phyloP scores from a whole-genome alignment of 1,140 invertebrate genomes.

The Littorina saxatilis region DNA sequence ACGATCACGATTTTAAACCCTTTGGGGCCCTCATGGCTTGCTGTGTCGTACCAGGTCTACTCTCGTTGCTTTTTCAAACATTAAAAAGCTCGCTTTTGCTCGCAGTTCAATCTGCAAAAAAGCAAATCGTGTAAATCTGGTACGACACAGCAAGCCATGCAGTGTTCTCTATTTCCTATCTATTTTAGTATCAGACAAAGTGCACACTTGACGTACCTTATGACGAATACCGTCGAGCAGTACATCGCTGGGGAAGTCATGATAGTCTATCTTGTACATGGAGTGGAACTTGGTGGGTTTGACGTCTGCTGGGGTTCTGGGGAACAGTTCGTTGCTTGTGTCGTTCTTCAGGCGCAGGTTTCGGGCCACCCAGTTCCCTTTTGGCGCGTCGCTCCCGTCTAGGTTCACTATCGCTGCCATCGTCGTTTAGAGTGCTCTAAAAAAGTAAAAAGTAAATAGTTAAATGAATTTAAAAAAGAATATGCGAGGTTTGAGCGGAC shows the following conservation, averaged over 20 bases:
- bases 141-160: too few species aligned
- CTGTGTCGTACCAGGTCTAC: too few species aligned
- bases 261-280: slow-evolving; percentile 45
- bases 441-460: too few species aligned
- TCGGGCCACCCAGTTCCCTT: slow-evolving; percentile 58
- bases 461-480: too few species aligned
- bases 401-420: not conserved
- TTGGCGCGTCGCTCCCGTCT: slow-evolving; percentile 24
- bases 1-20: too few species aligned
- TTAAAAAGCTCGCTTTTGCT: too few species aligned
- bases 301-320: slow-evolving; percentile 42
- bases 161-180: too few species aligned
- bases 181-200: too few species aligned
- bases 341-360: slow-evolving; percentile 54
- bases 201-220: slow-evolving; percentile 30
- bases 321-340: slow-evolving; percentile 52
- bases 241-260: slow-evolving; percentile 26
- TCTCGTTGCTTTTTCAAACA: too few species aligned
- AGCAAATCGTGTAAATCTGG: too few species aligned
- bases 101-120: too few species aligned
- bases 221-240: slow-evolving; percentile 6
- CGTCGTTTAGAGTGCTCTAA: not conserved
- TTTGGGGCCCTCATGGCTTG: too few species aligned
- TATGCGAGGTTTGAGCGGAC: not conserved
- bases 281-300: slow-evolving; percentile 50